Evolutionary conservation across 1,140 invertebrate species (phyloP).

Genomic region (Epicauta chinensis): DNA sequence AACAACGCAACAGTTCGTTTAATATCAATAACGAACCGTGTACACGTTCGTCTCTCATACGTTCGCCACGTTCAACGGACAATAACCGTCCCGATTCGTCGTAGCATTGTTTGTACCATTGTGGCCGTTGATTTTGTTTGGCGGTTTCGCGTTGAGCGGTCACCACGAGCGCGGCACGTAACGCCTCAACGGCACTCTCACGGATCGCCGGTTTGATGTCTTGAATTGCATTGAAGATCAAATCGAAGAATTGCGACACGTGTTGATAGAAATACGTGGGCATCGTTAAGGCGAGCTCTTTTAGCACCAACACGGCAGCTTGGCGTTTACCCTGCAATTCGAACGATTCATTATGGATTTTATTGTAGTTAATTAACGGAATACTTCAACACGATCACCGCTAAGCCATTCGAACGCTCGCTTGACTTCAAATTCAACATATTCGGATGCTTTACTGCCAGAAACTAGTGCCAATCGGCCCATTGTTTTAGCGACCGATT

Average conservation of each 20-base stretch:
- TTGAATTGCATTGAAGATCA: conserved; percentile 87
- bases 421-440: conserved; percentile 95
- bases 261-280: conserved; percentile 99
- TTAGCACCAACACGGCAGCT: conserved; percentile 85
- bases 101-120: conserved; percentile 81
- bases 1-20: conserved; percentile 90
- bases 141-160: conserved; percentile 89
- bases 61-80: conserved; percentile 62
- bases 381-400: conserved; percentile 83
- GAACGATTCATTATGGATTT: conserved; percentile 4
- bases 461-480: conserved; percentile 86
- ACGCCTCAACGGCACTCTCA: conserved; percentile 86
- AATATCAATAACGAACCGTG: conserved; percentile 91
- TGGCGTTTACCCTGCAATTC: conserved; percentile 65
- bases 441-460: conserved; percentile 88
- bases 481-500: conserved; percentile 91
- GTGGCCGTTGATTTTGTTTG: conserved; percentile 81
- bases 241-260: conserved; percentile 92
- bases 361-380: conserved; percentile 32
- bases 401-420: conserved; percentile 89
- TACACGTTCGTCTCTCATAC: conserved; percentile 81
- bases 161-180: conserved; percentile 87
- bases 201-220: conserved; percentile 90
- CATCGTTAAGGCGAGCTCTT: conserved; percentile 91
- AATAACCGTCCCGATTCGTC: conserved; percentile 81